phyloP scores from a whole-genome alignment of 2,797 vertebrate species.

The Crotalus adamanteus region DNA sequence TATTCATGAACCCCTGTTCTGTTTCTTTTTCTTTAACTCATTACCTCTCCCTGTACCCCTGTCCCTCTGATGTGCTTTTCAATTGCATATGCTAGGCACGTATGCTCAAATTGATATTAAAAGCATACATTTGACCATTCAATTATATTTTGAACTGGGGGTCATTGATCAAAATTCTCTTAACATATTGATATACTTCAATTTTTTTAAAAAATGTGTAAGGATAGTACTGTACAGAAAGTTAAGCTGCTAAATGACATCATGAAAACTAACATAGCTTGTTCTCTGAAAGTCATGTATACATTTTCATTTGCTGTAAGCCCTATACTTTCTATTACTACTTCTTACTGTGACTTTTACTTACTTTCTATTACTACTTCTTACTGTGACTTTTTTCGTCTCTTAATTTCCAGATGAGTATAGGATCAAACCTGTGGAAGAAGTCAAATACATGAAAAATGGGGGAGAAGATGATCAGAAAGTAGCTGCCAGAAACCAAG shows the following conservation, averaged over 20 bases:
- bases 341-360: constrained; percentile 36
- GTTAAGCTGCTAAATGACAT: background rate
- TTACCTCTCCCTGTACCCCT: background rate
- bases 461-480: constrained; percentile 91
- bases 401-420: constrained; percentile 87
- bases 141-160: background rate
- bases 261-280: background rate
- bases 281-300: constrained; percentile 2
- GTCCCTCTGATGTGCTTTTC: background rate
- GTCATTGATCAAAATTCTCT: background rate
- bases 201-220: no score
- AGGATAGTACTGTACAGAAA: background rate
- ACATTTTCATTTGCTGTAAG: background rate
- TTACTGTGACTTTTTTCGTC: constrained; percentile 43
- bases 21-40: background rate
- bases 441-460: constrained; percentile 99
- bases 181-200: background rate
- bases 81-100: background rate
- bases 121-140: background rate
- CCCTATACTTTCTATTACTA: background rate
- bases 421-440: constrained; percentile 98
- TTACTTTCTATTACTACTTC: background rate
- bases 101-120: background rate
- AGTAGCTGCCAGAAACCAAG: constrained; percentile 94
- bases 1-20: background rate